Evolutionary conservation across 2,888 invertebrate species (phyloP), one percentile per base, ranked within the genome.

Genomic region (Thecophora atra): DNA sequence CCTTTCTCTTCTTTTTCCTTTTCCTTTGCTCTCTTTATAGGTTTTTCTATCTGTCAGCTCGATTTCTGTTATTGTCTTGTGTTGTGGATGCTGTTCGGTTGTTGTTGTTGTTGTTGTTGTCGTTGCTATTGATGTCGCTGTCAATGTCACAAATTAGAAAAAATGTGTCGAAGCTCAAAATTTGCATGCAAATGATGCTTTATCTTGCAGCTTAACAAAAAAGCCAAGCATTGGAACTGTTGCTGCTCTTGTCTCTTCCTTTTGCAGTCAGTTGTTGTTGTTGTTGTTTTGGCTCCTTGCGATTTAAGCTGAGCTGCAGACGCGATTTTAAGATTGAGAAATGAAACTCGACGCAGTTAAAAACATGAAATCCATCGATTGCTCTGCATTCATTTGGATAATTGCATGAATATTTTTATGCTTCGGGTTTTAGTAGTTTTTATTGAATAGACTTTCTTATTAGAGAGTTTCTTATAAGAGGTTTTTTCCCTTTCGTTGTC

Each of bases 131-230:
- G 52, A 13, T 52, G 51, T 13, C 47, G 65, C 51, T 51, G 65
- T 51, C 51, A 26, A 17, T 65, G 65, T 51, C 28, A 26, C 24
- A 58, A 56, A 68, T 58, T 6, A 58, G 5, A 47, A n/a, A 52
- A 68, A 58, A 68, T 68, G 68, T 37, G 56, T 58, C 58, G 58
- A 56, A 52, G 47, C 51, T 52, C 21, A 19, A 63, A 70, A 62
- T 52, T 52, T 62, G 52, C 70, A 63, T 63, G 70, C 63, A 52
- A 63, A 70, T 63, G 52, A 70, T 26, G 58, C 42, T 24, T 19
- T 30, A 15, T 6, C 11, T 17, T 15, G 28, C n/a, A 19, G 56
- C 13, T 24, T 13, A 44, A 44, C 44, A 47, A 11, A 15, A 47
- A n/a, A 47, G 47, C 1, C 8, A 47, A 15, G 26, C 24, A 58